Evolutionary conservation across 2,888 invertebrate genomes (phyloP).

Genomic region (Latheticus oryzae): DNA sequence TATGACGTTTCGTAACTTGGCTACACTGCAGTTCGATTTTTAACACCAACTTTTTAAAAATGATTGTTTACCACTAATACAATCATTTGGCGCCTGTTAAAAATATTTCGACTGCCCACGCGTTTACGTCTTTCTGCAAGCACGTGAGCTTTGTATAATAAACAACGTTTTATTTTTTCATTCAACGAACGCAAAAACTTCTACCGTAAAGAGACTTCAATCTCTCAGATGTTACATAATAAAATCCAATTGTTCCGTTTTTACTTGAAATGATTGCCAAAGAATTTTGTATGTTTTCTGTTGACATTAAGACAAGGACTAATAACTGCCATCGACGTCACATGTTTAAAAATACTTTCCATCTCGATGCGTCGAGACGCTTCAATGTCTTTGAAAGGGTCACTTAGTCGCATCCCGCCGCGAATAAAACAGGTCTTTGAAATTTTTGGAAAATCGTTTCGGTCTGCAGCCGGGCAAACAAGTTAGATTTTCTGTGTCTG

Average conservation of each 20-base stretch:
- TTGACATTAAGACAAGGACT: slow-evolving; percentile 50
- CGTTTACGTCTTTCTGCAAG: slow-evolving; percentile 6
- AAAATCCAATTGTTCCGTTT: background rate
- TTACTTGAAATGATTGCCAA: slow-evolving; percentile 5
- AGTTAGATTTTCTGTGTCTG: slow-evolving; percentile 50
- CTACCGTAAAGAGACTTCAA: background rate
- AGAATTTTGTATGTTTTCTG: slow-evolving; percentile 55
- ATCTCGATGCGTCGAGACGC: slow-evolving; percentile 55
- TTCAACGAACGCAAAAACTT: background rate
- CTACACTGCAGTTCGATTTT: slow-evolving; percentile 5
- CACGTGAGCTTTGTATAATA: slow-evolving; percentile 16
- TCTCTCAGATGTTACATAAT: background rate
- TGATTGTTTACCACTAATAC: slow-evolving; percentile 19
- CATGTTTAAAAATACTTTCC: slow-evolving; percentile 56
- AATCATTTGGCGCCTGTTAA: slow-evolving; percentile 26
- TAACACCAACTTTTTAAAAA: slow-evolving; percentile 18
- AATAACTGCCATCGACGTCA: slow-evolving; percentile 50
- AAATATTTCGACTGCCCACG: slow-evolving; percentile 15
- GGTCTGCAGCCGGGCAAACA: slow-evolving; percentile 38
- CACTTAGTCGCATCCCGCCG: slow-evolving; percentile 49
- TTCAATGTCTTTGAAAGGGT: slow-evolving; percentile 53
- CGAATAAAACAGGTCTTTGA: slow-evolving; percentile 10
- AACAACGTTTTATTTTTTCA: slow-evolving; percentile 3
- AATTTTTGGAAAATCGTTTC: slow-evolving; percentile 12
- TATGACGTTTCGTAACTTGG: slow-evolving; percentile 22